phyloP scores from a whole-genome alignment of 2,888 invertebrate genomes.

The Acanthosepion esculentum region DNA sequence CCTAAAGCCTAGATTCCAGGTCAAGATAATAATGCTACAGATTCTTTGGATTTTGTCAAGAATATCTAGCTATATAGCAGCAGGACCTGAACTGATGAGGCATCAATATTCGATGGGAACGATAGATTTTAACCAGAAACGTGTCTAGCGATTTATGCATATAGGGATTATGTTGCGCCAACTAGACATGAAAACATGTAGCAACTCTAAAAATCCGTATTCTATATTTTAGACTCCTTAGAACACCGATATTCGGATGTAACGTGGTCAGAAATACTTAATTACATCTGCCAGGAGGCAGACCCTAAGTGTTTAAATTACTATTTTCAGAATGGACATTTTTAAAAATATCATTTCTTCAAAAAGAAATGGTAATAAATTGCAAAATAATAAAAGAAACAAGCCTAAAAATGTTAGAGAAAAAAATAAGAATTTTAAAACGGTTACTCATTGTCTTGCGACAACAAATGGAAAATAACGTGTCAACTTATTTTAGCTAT shows the following conservation, averaged over 20 bases:
- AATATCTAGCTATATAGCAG: too few relatives aligned
- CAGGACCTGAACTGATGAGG: too few relatives aligned
- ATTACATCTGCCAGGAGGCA: background rate
- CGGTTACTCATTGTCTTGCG: background rate
- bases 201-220: background rate
- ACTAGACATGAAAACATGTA: too few relatives aligned
- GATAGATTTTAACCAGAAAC: too few relatives aligned
- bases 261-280: background rate
- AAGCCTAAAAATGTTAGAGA: background rate
- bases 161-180: too few relatives aligned
- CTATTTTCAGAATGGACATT: background rate
- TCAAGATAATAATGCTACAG: too few relatives aligned
- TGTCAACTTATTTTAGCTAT: slow-evolving; percentile 21
- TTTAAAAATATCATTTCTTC: background rate
- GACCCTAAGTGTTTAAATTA: background rate
- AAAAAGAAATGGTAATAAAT: too few relatives aligned
- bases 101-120: too few relatives aligned
- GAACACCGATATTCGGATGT: background rate
- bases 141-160: too few relatives aligned
- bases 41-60: too few relatives aligned
- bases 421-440: background rate
- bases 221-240: background rate
- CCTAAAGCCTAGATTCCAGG: too few relatives aligned
- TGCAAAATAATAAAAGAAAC: background rate
- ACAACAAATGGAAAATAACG: background rate